These are phyloP conservation scores for Geophilus truncorum DNA, from an alignment of 2,888 invertebrate genomes.

Conservation along the genomic window DNA sequence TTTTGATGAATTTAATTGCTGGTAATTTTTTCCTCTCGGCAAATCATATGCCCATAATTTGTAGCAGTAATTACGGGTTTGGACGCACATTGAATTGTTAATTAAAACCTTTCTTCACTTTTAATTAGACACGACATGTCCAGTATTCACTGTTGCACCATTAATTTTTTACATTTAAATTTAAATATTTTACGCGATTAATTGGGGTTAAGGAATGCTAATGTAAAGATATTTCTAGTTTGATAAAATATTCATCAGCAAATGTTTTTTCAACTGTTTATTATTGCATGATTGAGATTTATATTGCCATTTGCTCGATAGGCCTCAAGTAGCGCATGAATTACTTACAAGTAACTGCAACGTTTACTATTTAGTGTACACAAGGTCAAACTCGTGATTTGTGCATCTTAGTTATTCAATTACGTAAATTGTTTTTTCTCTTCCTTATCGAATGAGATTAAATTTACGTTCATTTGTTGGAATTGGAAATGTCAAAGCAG, in stretches of 20 bases:
- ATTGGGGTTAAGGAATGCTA: neutral
- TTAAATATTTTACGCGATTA: neutral
- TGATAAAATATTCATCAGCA: neutral
- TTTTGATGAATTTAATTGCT: neutral
- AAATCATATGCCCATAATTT: neutral
- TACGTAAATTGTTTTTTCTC: neutral
- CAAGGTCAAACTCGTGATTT: neutral
- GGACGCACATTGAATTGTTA: neutral
- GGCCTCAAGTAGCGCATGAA: neutral
- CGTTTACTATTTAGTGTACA: neutral
- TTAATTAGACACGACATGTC: neutral
- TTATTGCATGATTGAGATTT: slow-evolving; percentile 6
- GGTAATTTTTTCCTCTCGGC: neutral
- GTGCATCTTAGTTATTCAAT: neutral
- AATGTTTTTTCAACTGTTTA: neutral
- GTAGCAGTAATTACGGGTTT: neutral
- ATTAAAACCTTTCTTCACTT: neutral
- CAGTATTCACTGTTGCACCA: neutral
- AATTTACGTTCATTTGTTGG: neutral
- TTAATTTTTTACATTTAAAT: neutral
- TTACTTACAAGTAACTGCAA: neutral
- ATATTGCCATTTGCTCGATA: neutral
- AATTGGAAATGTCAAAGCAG: neutral
- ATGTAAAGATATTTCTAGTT: neutral
- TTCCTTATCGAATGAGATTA: neutral